Evolutionary conservation across 1,140 invertebrate species (phyloP), one percentile per base, ranked within the genome.

Genomic region (Bacillus rossius): DNA sequence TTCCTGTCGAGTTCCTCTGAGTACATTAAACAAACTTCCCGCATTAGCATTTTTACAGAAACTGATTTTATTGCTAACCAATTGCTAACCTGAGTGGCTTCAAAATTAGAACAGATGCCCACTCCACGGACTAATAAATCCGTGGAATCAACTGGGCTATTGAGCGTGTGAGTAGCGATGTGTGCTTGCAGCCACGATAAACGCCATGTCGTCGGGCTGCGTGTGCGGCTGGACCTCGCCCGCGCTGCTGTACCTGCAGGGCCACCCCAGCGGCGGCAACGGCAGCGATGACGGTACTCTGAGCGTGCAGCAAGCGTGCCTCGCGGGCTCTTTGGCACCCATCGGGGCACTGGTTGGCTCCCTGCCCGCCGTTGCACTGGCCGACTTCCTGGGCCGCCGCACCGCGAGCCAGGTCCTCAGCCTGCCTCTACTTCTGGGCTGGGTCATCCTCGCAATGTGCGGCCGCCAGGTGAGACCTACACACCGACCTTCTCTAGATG

Each of bases 161-260:
- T n/a, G n/a, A n/a, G n/a, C n/a, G n/a, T n/a, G n/a, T n/a, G n/a
- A n/a, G n/a, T n/a, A n/a, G n/a, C n/a, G n/a, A n/a, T n/a, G n/a
- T 34, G 29, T 34, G 29, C 10, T 10, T 20, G 7, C 20, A 84
- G 82, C 77, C 10, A 81, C 79, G 26, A 64, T 82, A 2, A 76
- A 76, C 2, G 76, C 79, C 0, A 78, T 83, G 55, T 76, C 77
- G 1, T 70, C 75, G 10, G 82, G 82, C 2, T 75, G 75, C 0
- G 78, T 77, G 59, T 68, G 82, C 8, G 77, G 77, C 0, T 83
- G 81, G 80, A 77, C 77, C 14, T 79, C 81, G 10, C 71, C 79
- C 43, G 81, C 77, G 0, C 64, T 82, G n/a, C 79, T 77, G 4
- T 42, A 60, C 16, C 55, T 69, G 29, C 52, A 62, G 19, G 55